Evolutionary conservation across 2,888 invertebrate genomes (phyloP).

Genomic region (Maniola hyperantus): DNA sequence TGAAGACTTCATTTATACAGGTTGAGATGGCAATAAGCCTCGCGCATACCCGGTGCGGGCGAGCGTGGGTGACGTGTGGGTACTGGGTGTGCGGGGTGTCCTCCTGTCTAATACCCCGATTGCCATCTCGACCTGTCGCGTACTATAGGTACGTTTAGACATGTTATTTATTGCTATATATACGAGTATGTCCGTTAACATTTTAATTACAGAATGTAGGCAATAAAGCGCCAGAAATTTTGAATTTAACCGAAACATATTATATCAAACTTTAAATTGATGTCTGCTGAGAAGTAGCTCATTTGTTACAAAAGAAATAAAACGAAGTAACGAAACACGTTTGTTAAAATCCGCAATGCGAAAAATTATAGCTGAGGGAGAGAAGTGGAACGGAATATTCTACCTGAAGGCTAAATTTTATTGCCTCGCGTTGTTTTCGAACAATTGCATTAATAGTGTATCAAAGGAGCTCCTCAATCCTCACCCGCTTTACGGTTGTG

Average conservation of each 20-base stretch:
- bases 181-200: not conserved
- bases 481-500: constrained; percentile 71
- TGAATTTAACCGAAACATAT: constrained; percentile 16
- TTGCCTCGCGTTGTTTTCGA: constrained; percentile 74
- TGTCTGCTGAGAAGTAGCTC: constrained; percentile 34
- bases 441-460: constrained; percentile 82
- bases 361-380: constrained; percentile 75
- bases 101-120: no score
- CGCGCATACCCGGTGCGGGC: no score
- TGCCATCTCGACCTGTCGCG: no score
- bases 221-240: constrained; percentile 12
- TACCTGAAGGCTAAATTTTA: constrained; percentile 79
- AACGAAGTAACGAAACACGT: constrained; percentile 45
- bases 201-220: constrained; percentile 16
- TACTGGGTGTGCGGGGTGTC: no score
- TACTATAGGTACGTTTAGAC: no score
- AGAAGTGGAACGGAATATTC: constrained; percentile 71
- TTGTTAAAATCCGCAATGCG: constrained; percentile 75
- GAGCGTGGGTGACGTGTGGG: no score
- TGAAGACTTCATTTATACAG: no score
- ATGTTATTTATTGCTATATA: no score
- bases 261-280: constrained; percentile 32
- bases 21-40: no score
- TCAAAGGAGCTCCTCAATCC: constrained; percentile 73
- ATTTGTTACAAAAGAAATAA: constrained; percentile 44